Conservation (phyloP, 2,113 vertebrate genomes). For the Prionailurus viverrinus region DNA sequence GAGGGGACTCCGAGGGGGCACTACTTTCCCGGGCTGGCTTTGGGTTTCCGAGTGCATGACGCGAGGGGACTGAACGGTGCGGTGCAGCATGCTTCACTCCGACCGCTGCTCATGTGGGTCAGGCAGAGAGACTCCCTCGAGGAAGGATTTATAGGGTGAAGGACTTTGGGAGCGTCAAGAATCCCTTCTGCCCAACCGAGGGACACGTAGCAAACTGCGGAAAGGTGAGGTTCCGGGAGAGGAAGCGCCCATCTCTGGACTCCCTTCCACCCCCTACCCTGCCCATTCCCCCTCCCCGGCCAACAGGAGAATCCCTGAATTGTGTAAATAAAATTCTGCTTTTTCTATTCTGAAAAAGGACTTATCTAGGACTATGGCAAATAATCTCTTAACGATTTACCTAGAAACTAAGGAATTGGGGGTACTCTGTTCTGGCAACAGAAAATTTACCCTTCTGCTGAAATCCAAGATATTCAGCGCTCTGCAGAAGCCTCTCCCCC, state of each 20-base stretch:
- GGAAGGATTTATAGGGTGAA: constrained; percentile 58
- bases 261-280: background rate
- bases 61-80: constrained; percentile 52
- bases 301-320: constrained; percentile 72
- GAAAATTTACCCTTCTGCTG: constrained; percentile 75
- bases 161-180: constrained; percentile 69
- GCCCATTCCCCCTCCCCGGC: constrained; percentile 33
- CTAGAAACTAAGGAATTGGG: constrained; percentile 72
- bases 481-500: constrained; percentile 77
- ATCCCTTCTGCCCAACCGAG: constrained; percentile 56
- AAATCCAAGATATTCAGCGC: constrained; percentile 66
- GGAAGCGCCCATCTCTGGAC: constrained; percentile 71
- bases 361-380: constrained; percentile 75
- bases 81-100: constrained; percentile 57
- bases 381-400: constrained; percentile 75
- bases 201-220: constrained; percentile 56
- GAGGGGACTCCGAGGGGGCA: constrained; percentile 61
- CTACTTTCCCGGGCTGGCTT: constrained; percentile 64
- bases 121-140: constrained; percentile 66
- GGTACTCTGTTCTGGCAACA: constrained; percentile 81
- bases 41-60: constrained; percentile 65
- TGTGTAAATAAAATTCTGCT: constrained; percentile 83
- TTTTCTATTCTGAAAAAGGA: constrained; percentile 83
- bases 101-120: constrained; percentile 1
- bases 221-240: constrained; percentile 79